phyloP scores from a whole-genome alignment of 2,113 vertebrate genomes.

The Chrysochloris asiatica region DNA sequence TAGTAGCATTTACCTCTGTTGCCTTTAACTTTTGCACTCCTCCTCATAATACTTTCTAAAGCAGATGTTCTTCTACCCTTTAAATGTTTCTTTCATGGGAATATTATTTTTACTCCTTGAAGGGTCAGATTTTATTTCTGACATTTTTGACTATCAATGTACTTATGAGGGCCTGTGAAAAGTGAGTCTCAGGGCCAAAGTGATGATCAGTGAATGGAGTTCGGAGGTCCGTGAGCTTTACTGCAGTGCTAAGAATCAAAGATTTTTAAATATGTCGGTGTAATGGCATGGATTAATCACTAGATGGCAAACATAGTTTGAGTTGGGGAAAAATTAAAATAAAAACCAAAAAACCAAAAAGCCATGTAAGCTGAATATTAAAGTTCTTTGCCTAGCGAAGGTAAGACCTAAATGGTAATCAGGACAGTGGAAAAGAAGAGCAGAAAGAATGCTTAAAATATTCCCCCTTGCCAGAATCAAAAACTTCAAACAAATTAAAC shows the following conservation, averaged over 20 bases:
- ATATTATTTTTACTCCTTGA: background rate
- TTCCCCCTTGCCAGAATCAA: background rate
- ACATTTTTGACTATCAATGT: background rate
- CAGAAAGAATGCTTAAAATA: background rate
- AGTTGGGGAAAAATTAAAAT: too few species aligned
- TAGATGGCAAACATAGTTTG: conserved; percentile 85
- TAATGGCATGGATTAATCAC: conserved; percentile 76
- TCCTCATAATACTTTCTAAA: background rate
- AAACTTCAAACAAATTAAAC: background rate
- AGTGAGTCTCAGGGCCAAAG: background rate
- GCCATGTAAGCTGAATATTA: conserved; percentile 5
- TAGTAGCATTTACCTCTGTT: too few species aligned
- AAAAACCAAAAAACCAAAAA: too few species aligned
- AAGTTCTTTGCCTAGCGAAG: background rate
- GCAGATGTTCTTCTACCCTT: background rate
- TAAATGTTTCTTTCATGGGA: background rate
- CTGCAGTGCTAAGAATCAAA: background rate
- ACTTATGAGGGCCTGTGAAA: fast-evolving
- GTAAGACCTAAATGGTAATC: conserved; percentile 14
- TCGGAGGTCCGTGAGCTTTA: background rate
- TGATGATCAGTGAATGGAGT: fast-evolving
- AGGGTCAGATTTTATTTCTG: background rate
- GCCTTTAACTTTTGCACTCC: too few species aligned
- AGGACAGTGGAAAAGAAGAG: background rate
- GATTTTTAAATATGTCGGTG: conserved; percentile 4